Evolutionary conservation across 2,888 invertebrate genomes (phyloP).

Genomic region (Platycnemis pennipes): DNA sequence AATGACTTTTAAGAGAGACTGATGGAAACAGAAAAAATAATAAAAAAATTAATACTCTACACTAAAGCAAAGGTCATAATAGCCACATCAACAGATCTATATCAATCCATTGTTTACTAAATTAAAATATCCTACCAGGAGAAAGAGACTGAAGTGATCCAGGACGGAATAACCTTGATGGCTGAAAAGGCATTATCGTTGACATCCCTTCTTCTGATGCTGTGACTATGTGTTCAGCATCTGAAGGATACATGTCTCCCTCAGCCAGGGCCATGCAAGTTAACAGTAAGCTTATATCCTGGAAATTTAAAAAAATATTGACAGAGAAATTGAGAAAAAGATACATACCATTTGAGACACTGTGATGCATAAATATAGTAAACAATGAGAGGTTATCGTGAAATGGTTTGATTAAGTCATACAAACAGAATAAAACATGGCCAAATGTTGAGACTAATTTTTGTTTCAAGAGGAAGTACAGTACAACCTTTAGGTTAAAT

Average conservation of each 20-base stretch:
- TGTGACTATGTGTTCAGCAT: constrained; percentile 34
- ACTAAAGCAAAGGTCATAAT: not conserved
- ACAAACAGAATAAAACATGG: no score
- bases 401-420: no score
- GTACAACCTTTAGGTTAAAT: no score
- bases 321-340: no score
- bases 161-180: constrained; percentile 47
- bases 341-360: no score
- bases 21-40: not conserved
- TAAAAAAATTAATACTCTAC: not conserved
- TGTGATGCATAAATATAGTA: no score
- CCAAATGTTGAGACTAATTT: no score
- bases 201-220: constrained; percentile 31
- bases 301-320: not conserved
- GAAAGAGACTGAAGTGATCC: constrained; percentile 68
- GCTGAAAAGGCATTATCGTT: constrained; percentile 64
- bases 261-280: constrained; percentile 85
- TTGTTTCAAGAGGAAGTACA: no score
- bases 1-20: constrained; percentile 61
- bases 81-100: not conserved
- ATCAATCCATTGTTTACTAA: not conserved
- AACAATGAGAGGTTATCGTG: no score
- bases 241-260: constrained; percentile 78
- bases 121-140: constrained; percentile 46
- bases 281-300: constrained; percentile 83